Evolutionary conservation across 2,113 vertebrate genomes (phyloP).

Genomic region (Pollachius pollachius): DNA sequence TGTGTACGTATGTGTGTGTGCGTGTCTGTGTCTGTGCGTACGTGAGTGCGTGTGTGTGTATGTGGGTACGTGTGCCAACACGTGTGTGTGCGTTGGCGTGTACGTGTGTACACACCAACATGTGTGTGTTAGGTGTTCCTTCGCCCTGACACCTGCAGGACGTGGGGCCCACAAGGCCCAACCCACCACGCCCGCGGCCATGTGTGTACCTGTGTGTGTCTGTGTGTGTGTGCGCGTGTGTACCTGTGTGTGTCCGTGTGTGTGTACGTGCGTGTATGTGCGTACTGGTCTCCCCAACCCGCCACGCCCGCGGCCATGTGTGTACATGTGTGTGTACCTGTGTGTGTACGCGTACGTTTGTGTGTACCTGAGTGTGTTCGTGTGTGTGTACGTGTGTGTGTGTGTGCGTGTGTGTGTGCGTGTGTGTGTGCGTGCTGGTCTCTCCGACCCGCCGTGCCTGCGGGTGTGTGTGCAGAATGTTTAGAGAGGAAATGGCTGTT

Average conservation of each 20-base stretch:
- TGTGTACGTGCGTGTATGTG: conserved; percentile 12
- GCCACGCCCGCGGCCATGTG: no score
- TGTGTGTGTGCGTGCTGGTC: background rate
- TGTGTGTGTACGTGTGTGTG: no score
- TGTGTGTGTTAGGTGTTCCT: background rate
- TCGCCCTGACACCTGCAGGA: no score
- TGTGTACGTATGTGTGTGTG: conserved; percentile 11
- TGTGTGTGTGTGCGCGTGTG: no score
- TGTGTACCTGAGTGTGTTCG: no score
- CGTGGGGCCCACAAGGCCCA: no score
- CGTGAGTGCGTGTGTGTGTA: background rate
- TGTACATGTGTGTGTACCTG: conserved; percentile 27
- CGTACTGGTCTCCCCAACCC: no score
- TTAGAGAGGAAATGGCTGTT: conserved; percentile 53
- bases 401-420: conserved; percentile 12
- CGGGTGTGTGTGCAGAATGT: conserved; percentile 45
- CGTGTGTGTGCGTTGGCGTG: background rate
- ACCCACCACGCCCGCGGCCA: no score
- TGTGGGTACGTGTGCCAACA: no score
- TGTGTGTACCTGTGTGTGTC: no score
- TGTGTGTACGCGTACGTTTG: background rate
- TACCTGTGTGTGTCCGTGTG: no score
- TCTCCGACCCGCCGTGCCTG: background rate
- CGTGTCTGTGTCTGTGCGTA: conserved; percentile 3
- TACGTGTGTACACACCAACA: background rate